Base-by-base conservation (phyloP, 2,888 invertebrate species). In the Microplitis manilae region DNA sequence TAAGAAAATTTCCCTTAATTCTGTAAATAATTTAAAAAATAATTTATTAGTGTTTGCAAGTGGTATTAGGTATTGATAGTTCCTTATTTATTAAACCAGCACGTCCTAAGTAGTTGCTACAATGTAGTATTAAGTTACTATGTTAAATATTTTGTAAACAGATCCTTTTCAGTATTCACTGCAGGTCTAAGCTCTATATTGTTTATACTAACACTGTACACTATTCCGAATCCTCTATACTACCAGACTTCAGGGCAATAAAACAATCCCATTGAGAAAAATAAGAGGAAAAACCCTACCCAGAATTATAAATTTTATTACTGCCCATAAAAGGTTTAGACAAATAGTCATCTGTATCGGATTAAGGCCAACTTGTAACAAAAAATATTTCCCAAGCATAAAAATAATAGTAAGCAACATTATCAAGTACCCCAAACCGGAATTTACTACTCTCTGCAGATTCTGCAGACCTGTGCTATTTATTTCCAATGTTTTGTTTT, bases 211-310 rank as follows among this genome's bases (percentile, higher is more conserved):
- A 30, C 2, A 30, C 30, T 30, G 30, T 30, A 30, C 2, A 30
- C 4, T 30, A 30, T 30, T 30, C 50, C 9, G 50, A 50, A 13
- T 50, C 8, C 9, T 50, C 50, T 50, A 50, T 13, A 50, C 50
- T 50, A 50, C 9, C 6, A 50, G 50, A 2, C 50, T 50, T 2
- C 6, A 50, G 50, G 50, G 50, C 50, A 9, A 50, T 50, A 50
- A 50, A 50, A 50, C 50, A 50, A 50, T 50, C 50, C 50, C 50
- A 50, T 50, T 50, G 50, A 50, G 50, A 50, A 50, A 50, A 50
- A 50, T 50, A 50, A 50, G 9, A 50, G 50, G 50, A 50, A 50
- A 50, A 50, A 30, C 30, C 30, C 30, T 30, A 30, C 50, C 50
- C 50, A 50, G 50, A 50, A 50, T 50, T 50, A 50, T 50, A 50